Evolutionary conservation across 2,113 vertebrate species (phyloP).

Genomic region (Aegithalos caudatus): DNA sequence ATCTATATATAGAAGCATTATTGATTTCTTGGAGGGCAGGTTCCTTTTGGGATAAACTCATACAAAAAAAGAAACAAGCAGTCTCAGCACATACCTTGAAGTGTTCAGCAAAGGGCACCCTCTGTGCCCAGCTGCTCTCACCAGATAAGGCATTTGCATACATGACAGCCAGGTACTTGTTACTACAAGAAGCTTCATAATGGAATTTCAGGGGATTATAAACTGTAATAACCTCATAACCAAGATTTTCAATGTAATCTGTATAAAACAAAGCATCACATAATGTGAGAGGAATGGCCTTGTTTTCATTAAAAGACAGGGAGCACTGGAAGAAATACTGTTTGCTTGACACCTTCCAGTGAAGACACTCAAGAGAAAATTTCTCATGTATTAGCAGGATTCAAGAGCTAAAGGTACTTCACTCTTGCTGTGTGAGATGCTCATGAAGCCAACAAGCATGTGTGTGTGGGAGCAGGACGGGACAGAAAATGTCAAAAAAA

Average conservation of each 20-base stretch:
- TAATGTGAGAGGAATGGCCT: neutral
- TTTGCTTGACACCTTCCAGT: neutral
- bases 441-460: neutral
- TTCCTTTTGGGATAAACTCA: neutral
- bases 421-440: neutral
- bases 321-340: neutral
- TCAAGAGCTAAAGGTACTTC: neutral
- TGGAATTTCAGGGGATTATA: neutral
- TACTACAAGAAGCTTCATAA: neutral
- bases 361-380: neutral
- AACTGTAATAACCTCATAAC: neutral
- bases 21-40: neutral
- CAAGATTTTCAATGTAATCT: neutral
- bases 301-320: neutral
- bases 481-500: neutral
- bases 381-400: neutral
- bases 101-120: neutral
- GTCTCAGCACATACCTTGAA: neutral
- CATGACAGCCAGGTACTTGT: neutral
- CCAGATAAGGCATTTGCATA: neutral
- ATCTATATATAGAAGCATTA: neutral
- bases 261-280: neutral
- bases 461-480: neutral
- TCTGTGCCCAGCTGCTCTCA: neutral
- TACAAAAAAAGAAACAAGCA: neutral